Conservation (phyloP, 2,113 vertebrate species). For the Dipodomys merriami region DNA sequence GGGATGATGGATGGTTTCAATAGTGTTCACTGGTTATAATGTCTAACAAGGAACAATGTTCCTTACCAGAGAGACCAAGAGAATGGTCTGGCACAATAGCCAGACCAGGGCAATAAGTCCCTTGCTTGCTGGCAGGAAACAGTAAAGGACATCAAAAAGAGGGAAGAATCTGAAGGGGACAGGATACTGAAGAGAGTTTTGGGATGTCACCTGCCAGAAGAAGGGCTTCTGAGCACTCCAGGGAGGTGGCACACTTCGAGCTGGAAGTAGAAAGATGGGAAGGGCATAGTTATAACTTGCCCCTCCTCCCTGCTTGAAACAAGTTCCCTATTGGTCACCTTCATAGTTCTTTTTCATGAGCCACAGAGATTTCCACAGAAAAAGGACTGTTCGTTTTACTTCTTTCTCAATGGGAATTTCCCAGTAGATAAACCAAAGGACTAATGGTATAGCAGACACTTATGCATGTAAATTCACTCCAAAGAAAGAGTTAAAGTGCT, state of each 20-base stretch:
- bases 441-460: slow-evolving; percentile 85
- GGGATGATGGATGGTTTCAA: background rate
- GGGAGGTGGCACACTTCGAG: background rate
- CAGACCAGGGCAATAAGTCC: background rate
- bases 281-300: background rate
- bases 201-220: background rate
- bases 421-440: slow-evolving; percentile 83
- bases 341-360: slow-evolving; percentile 41
- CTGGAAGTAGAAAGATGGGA: background rate
- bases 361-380: slow-evolving; percentile 73
- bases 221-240: background rate
- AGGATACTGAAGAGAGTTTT: background rate
- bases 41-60: background rate
- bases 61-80: background rate
- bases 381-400: slow-evolving; percentile 74
- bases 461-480: slow-evolving; percentile 87
- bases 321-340: slow-evolving; percentile 5
- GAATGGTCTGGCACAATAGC: background rate
- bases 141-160: background rate
- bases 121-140: background rate
- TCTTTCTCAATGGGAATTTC: slow-evolving; percentile 80
- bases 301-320: background rate
- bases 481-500: slow-evolving; percentile 90
- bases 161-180: background rate
- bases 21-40: background rate